phyloP scores from a whole-genome alignment of 2,888 invertebrate species.

The Lasioglossum villosulum region DNA sequence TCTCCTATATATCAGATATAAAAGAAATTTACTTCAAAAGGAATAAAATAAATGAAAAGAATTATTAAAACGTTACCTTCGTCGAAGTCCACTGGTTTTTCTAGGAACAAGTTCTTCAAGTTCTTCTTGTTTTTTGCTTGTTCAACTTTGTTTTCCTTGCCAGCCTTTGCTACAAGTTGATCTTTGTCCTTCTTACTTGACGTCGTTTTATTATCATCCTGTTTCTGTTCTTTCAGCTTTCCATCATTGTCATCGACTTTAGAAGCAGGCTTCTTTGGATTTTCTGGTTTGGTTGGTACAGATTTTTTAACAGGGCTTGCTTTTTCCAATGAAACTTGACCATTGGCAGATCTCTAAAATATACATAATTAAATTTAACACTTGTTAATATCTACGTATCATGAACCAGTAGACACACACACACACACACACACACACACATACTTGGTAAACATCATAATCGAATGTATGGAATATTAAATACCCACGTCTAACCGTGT shows the following conservation, averaged over 20 bases:
- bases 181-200: slow-evolving; percentile 80
- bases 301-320: slow-evolving; percentile 87
- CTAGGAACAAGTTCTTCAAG: slow-evolving; percentile 86
- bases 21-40: neutral
- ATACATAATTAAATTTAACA: slow-evolving; percentile 17
- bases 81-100: slow-evolving; percentile 90
- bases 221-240: slow-evolving; percentile 84
- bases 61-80: slow-evolving; percentile 85
- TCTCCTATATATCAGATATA: slow-evolving; percentile 83
- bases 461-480: neutral
- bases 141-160: slow-evolving; percentile 85
- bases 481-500: neutral
- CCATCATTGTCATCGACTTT: slow-evolving; percentile 84
- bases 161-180: slow-evolving; percentile 72
- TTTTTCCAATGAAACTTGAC: slow-evolving; percentile 86
- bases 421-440: no score
- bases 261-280: slow-evolving; percentile 86
- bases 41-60: neutral
- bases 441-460: neutral
- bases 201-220: slow-evolving; percentile 86
- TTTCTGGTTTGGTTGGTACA: slow-evolving; percentile 77
- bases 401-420: neutral
- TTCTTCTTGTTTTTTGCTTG: slow-evolving; percentile 88
- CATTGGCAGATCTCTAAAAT: slow-evolving; percentile 88
- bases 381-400: neutral